Evolutionary conservation across 2,888 invertebrate genomes (phyloP), one percentile per base, ranked within the genome.

Genomic region (Ormyrus thymus): DNA sequence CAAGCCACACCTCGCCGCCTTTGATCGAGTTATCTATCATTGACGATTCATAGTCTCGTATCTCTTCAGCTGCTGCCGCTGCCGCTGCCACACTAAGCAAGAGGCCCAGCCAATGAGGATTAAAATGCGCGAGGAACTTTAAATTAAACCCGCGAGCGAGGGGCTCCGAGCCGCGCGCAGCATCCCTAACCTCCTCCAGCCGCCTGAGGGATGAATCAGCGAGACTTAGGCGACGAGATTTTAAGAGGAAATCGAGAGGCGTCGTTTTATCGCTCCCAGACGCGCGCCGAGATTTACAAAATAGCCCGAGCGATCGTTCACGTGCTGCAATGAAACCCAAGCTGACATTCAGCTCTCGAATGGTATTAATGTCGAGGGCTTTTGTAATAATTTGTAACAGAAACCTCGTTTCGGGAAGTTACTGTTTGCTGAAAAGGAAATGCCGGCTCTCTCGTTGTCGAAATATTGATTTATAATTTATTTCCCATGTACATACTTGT

Each of bases 21-120:
- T 84, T 85, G 85, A 86, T 86, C 85, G 82, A 85, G 83, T 86
- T 86, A 86, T 85, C 84, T 83, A 84, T 84, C 85, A 85, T 85
- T 84, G 84, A 83, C 84, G 83, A 87, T 86, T 86, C 86, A 85
- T 85, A 85, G 84, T 83, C 82, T 72, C 66, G 59, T 53, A 68
- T 79, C 77, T 76, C 73, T 29, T 29, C 29, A 6, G 15, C 29
- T 11, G 45, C 10, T 29, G 50, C 55, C 29, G 70, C 51, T n/a
- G n/a, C 11, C 50, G 58, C 7, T 43, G 10, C n/a, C 7, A 48
- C 8, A 4, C 29, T 61, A 55, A 29, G 29, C 29, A 29, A 29
- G 29, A 29, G 29, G 4, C 72, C 68, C 70, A 0, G 51, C 78
- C 79, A 79, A 82, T 83, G 81, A 81, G 82, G 82, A 86, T 85